Conservation (phyloP, 2,888 invertebrate species). For the Troides aeacus region DNA sequence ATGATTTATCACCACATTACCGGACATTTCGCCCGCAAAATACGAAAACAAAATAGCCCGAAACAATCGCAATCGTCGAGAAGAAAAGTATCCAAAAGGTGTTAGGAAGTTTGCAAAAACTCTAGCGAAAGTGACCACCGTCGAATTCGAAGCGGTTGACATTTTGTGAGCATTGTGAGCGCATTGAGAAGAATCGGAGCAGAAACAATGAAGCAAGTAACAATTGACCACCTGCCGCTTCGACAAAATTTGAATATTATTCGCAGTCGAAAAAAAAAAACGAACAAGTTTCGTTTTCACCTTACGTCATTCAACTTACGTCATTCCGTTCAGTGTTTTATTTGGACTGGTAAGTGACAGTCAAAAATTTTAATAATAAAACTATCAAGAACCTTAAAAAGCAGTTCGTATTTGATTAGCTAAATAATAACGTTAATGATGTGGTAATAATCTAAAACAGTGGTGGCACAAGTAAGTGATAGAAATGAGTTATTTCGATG, state of each 20-base stretch:
- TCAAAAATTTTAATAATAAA: slow-evolving; percentile 29
- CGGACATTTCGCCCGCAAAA: slow-evolving; percentile 53
- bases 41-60: slow-evolving; percentile 54
- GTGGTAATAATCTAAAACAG: slow-evolving; percentile 2
- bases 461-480: background rate
- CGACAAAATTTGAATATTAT: slow-evolving; percentile 69
- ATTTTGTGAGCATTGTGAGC: slow-evolving; percentile 31
- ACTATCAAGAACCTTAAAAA: slow-evolving; percentile 4
- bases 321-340: slow-evolving; percentile 48
- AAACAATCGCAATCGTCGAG: slow-evolving; percentile 35
- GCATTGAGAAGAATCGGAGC: slow-evolving; percentile 39
- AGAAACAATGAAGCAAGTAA: slow-evolving; percentile 41
- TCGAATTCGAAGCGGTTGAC: slow-evolving; percentile 35
- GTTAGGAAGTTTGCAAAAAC: slow-evolving; percentile 59
- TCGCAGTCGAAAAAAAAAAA: slow-evolving; percentile 52
- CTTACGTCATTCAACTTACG: slow-evolving; percentile 36
- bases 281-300: slow-evolving; percentile 57
- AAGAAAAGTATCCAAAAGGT: slow-evolving; percentile 55
- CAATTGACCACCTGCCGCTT: slow-evolving; percentile 71
- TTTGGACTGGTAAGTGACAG: slow-evolving; percentile 46
- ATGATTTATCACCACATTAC: slow-evolving; percentile 66
- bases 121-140: slow-evolving; percentile 65
- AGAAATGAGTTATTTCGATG: background rate
- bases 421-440: background rate
- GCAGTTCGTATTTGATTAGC: background rate